A percentile compares a stretch with the other conserved stretches of the same genome.
These are phyloP conservation scores for Dunckerocampus dactyliophorus DNA, from an alignment of 2,113 vertebrate species.

Conservation along the genomic window DNA sequence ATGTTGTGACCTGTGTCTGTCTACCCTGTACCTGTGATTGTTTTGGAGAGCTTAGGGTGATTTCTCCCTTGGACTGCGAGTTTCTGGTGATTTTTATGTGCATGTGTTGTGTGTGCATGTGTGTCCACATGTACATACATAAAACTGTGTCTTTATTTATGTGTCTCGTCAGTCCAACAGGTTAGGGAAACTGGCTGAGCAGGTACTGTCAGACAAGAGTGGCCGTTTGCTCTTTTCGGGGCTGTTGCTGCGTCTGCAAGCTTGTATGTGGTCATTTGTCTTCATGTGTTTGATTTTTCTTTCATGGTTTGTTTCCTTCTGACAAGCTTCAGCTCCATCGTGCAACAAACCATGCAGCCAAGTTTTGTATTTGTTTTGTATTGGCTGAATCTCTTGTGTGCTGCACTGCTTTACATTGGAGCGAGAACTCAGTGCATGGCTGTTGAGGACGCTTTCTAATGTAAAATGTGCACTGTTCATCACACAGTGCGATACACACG, in stretches of 20 bases:
- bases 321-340: slow-evolving; percentile 25
- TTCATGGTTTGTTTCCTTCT: slow-evolving; percentile 6
- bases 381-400: slow-evolving; percentile 11
- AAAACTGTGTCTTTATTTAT: slow-evolving; percentile 57
- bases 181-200: slow-evolving; percentile 96
- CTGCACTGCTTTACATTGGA: slow-evolving; percentile 7
- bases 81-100: slow-evolving; percentile 5
- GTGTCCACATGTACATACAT: slow-evolving; percentile 44
- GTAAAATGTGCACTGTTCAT: not conserved
- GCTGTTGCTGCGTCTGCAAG: slow-evolving; percentile 31
- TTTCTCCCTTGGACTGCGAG: slow-evolving; percentile 13
- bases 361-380: slow-evolving; percentile 5
- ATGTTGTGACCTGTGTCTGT: not conserved
- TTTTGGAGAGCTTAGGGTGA: not conserved
- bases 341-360: slow-evolving; percentile 9
- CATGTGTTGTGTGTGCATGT: slow-evolving; percentile 39
- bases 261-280: slow-evolving; percentile 18
- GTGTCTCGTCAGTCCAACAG: slow-evolving; percentile 91
- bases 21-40: not conserved
- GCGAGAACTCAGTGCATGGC: slow-evolving; percentile 23
- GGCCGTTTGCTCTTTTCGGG: slow-evolving; percentile 28
- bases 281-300: slow-evolving; percentile 3
- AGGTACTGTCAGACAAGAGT: slow-evolving; percentile 79
- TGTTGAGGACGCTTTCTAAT: slow-evolving; percentile 5
- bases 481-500: not conserved